These are phyloP conservation scores for Ctena decussata DNA, from an alignment of 2,888 invertebrate genomes.

Conservation along the genomic window DNA sequence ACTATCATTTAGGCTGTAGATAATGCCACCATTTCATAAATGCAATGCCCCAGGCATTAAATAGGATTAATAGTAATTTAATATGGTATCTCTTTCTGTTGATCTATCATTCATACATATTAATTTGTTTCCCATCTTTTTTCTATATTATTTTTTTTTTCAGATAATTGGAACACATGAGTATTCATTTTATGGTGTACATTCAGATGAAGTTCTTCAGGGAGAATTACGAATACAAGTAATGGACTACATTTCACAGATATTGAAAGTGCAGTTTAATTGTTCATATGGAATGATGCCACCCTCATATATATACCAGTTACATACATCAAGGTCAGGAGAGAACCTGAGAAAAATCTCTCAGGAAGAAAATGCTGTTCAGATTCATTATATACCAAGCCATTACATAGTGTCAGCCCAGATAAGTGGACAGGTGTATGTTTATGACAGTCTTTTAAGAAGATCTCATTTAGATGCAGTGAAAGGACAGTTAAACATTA, in stretches of 20 bases:
- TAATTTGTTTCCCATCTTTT: neutral
- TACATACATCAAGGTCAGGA: neutral
- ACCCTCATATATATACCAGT: constrained; percentile 11
- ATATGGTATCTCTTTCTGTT: neutral
- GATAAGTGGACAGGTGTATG: neutral
- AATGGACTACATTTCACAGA: constrained; percentile 20
- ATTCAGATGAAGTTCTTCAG: constrained; percentile 24
- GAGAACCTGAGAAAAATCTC: neutral
- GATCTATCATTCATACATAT: neutral
- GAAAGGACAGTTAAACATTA: neutral
- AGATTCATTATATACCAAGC: neutral
- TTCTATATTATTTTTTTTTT: neutral
- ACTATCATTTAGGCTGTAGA: too few relatives aligned
- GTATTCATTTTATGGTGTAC: constrained; percentile 15
- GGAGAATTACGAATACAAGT: constrained; percentile 30
- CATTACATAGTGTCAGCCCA: constrained; percentile 12
- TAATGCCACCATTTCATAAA: too few relatives aligned
- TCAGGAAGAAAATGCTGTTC: neutral
- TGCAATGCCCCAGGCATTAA: too few relatives aligned
- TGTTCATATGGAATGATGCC: constrained; percentile 26
- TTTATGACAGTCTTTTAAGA: neutral
- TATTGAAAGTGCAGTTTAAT: constrained; percentile 20
- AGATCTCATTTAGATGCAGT: neutral
- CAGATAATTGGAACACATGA: neutral
- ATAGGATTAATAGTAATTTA: neutral